Conservation (phyloP, 1,140 invertebrate species). For the Planococcus citri region DNA sequence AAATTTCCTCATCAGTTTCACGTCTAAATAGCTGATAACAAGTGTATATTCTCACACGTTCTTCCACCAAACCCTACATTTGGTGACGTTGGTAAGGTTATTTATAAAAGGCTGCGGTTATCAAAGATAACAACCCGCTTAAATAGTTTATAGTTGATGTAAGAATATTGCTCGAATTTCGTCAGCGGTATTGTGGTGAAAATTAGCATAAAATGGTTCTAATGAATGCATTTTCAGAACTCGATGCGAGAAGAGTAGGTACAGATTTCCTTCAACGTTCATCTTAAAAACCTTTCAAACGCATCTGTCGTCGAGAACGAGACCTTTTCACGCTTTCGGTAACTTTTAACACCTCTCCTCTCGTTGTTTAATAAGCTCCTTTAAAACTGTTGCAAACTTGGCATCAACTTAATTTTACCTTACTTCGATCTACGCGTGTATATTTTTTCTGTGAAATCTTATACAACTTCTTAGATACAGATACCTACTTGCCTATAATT, state of each 20-base stretch:
- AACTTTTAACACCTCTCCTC: constrained; percentile 5
- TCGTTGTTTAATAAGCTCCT: constrained; percentile 7
- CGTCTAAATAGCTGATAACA: background rate
- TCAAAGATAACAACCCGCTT: background rate
- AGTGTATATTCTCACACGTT: background rate
- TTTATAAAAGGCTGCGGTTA: background rate
- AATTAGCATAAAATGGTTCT: constrained; percentile 3
- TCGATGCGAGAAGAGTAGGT: background rate
- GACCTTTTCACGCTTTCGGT: constrained; percentile 12
- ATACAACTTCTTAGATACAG: too few species aligned
- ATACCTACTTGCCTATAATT: too few species aligned
- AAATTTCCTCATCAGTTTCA: too few species aligned
- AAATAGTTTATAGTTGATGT: background rate
- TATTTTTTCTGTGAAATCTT: too few species aligned
- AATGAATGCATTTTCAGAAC: background rate
- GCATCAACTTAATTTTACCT: background rate
- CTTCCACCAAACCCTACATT: background rate
- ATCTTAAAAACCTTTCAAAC: constrained; percentile 11
- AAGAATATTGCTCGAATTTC: background rate
- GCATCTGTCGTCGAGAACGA: constrained; percentile 15
- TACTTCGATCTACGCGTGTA: background rate
- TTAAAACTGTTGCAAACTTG: constrained; percentile 14
- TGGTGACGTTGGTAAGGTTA: background rate
- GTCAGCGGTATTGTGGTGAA: background rate
- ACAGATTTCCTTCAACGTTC: background rate